Conservation (phyloP, 64 coral and sea anemone genomes). For the Actinia equina region DNA sequence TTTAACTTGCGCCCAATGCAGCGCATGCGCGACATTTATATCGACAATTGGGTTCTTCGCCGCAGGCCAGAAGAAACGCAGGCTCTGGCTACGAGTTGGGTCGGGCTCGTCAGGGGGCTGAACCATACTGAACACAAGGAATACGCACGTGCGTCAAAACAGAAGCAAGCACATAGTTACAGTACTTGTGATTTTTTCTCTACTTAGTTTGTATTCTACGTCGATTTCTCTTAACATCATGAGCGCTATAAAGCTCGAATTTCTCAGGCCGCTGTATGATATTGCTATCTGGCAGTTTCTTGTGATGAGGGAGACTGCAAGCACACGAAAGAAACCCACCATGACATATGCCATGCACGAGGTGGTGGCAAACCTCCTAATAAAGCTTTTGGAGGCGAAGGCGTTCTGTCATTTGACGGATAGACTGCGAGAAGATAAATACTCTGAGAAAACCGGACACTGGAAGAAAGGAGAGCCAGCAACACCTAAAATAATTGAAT, state of each 20-base stretch:
- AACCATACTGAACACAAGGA: no score
- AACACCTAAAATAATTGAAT: background rate
- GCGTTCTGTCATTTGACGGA: conserved; percentile 23
- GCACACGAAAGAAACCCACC: background rate
- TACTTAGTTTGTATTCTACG: no score
- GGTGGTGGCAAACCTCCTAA: conserved; percentile 34
- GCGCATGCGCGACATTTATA: no score
- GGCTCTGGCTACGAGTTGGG: no score
- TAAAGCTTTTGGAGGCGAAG: conserved; percentile 9
- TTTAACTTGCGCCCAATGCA: no score
- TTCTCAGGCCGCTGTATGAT: conserved; percentile 33
- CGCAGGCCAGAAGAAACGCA: no score
- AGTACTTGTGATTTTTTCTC: no score
- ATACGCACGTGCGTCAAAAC: no score
- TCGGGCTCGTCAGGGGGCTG: no score
- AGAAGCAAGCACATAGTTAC: no score
- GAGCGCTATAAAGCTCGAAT: background rate
- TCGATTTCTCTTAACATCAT: background rate
- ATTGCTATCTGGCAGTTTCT: conserved; percentile 48
- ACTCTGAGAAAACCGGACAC: background rate
- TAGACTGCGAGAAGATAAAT: background rate
- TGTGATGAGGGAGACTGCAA: background rate
- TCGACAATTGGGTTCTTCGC: no score
- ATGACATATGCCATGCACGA: conserved; percentile 23
- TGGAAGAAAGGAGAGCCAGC: conserved; percentile 20